A percentile compares a stretch with the other conserved stretches of the same genome.
phyloP scores from a whole-genome alignment of 1,140 invertebrate species.

The Fragariocoptes setiger region DNA sequence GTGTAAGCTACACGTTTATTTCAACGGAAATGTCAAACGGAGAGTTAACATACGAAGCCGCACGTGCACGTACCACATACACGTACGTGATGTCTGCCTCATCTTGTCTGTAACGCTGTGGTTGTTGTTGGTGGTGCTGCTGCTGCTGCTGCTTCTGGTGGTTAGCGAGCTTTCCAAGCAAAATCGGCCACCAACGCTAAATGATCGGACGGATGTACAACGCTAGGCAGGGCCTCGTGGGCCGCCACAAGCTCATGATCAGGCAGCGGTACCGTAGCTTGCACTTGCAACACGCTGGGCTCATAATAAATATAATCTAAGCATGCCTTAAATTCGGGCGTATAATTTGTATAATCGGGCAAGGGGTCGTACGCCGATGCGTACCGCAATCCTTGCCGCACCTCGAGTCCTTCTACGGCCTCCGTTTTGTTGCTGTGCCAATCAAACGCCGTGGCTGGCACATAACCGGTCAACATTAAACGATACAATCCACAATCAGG shows the following conservation, averaged over 20 bases:
- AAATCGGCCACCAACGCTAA: conserved; percentile 52
- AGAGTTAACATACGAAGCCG: no score
- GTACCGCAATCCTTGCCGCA: conserved; percentile 28
- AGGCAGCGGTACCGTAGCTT: conserved; percentile 34
- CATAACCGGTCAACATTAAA: conserved; percentile 29
- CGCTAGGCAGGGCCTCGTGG: conserved; percentile 42
- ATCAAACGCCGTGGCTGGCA: conserved; percentile 28
- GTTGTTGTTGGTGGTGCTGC: no score
- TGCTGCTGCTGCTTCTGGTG: no score
- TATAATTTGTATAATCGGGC: conserved; percentile 47
- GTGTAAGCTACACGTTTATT: no score
- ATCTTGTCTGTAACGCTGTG: background rate
- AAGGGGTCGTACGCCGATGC: conserved; percentile 18
- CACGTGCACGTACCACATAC: no score
- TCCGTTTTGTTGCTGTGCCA: conserved; percentile 46
- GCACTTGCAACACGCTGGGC: conserved; percentile 4
- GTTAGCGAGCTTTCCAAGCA: conserved; percentile 24
- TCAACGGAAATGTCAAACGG: no score
- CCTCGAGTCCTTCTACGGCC: conserved; percentile 28
- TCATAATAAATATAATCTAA: conserved; percentile 51
- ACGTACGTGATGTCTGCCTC: no score
- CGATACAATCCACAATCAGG: conserved; percentile 44
- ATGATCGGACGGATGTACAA: conserved; percentile 68
- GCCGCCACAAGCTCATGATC: conserved; percentile 31
- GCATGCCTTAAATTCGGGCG: conserved; percentile 42